These are phyloP conservation scores for Odontothrips loti DNA, from an alignment of 2,888 invertebrate genomes.

Conservation along the genomic window DNA sequence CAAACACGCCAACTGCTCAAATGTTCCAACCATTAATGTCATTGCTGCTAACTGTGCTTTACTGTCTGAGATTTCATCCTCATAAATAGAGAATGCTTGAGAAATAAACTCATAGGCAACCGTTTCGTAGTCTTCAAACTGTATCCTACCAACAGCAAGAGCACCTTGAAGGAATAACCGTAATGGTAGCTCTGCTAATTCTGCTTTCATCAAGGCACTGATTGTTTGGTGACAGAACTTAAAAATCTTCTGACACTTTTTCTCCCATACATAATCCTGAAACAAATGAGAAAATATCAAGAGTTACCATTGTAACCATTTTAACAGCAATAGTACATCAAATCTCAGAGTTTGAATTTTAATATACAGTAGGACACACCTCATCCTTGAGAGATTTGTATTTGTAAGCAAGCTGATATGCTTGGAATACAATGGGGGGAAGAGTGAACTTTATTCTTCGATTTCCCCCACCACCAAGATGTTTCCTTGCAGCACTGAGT, in stretches of 20 bases:
- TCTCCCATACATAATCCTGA: slow-evolving; percentile 95
- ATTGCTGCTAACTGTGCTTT: slow-evolving; percentile 95
- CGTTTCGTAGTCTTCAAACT: slow-evolving; percentile 91
- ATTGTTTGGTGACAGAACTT: slow-evolving; percentile 97
- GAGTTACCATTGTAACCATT: background rate
- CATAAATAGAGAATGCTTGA: slow-evolving; percentile 91
- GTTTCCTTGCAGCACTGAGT: slow-evolving; percentile 80
- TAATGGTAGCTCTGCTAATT: slow-evolving; percentile 87
- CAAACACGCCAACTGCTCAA: slow-evolving; percentile 92
- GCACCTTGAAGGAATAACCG: slow-evolving; percentile 94
- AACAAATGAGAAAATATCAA: slow-evolving; percentile 38
- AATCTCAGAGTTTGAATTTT: slow-evolving; percentile 29
- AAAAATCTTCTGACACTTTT: slow-evolving; percentile 96
- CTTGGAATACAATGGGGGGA: slow-evolving; percentile 91
- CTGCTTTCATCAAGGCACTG: slow-evolving; percentile 88
- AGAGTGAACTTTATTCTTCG: slow-evolving; percentile 83
- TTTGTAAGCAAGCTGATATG: slow-evolving; percentile 80
- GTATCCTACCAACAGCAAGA: slow-evolving; percentile 83
- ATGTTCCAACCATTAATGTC: slow-evolving; percentile 89
- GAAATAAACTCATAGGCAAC: slow-evolving; percentile 98
- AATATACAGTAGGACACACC: slow-evolving; percentile 46
- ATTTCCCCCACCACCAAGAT: slow-evolving; percentile 86
- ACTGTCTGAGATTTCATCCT: slow-evolving; percentile 97
- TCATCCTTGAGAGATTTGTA: slow-evolving; percentile 73
- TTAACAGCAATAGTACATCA: slow-evolving; percentile 28